phyloP scores from a whole-genome alignment of 2,888 invertebrate species.

The Drosophila setosimentum region DNA sequence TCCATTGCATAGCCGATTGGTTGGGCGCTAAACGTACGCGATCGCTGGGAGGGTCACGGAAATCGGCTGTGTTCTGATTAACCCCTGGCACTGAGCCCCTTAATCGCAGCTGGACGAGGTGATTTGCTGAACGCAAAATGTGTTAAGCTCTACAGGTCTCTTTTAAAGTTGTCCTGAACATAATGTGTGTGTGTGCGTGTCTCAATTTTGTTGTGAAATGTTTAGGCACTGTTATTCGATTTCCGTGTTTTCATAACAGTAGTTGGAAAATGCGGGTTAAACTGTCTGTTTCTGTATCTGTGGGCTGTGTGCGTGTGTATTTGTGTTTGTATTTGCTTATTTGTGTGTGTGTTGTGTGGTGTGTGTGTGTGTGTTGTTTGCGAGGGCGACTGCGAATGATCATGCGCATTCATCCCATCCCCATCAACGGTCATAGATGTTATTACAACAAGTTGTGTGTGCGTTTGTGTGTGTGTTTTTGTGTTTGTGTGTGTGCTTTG shows the following conservation, averaged over 20 bases:
- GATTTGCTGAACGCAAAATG: conserved; percentile 67
- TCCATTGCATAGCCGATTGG: conserved; percentile 65
- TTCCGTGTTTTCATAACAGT: conserved; percentile 73
- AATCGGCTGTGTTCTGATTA: conserved; percentile 73
- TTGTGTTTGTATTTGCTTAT: conserved; percentile 11
- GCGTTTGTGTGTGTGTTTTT: background rate
- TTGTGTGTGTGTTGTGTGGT: conserved; percentile 27
- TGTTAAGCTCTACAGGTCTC: conserved; percentile 38
- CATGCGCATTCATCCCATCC: conserved; percentile 56
- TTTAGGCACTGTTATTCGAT: conserved; percentile 70
- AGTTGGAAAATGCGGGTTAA: conserved; percentile 22
- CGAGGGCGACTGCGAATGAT: conserved; percentile 18
- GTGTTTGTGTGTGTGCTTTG: conserved; percentile 23
- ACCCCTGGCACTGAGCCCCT: conserved; percentile 82
- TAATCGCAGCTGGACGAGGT: conserved; percentile 75
- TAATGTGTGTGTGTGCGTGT: conserved; percentile 28
- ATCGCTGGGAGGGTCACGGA: conserved; percentile 63
- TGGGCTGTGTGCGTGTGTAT: conserved; percentile 5
- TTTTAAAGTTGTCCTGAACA: conserved; percentile 27
- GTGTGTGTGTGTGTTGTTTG: conserved; percentile 23
- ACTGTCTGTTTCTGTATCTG: conserved; percentile 59
- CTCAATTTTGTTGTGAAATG: conserved; percentile 13
- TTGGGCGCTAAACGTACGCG: conserved; percentile 27
- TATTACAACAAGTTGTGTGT: conserved; percentile 23
- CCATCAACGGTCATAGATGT: conserved; percentile 16